Conservation (phyloP, 2,113 vertebrate species). For the Plecotus auritus region DNA sequence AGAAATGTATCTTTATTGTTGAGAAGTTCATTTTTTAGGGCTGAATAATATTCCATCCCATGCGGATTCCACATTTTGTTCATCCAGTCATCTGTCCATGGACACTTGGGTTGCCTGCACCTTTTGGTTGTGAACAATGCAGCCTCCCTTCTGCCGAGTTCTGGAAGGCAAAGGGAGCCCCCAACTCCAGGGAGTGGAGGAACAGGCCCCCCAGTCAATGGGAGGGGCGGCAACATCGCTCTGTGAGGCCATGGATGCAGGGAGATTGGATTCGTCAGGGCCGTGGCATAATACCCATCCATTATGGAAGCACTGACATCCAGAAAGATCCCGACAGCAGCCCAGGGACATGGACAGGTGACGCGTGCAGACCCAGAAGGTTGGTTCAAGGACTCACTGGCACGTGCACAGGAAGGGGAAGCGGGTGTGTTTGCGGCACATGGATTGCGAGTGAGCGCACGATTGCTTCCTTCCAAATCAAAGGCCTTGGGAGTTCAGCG, state of each 20-base stretch:
- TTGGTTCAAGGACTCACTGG: not conserved
- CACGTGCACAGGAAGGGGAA: not conserved
- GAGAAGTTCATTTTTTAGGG: not conserved
- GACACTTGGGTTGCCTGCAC: not conserved
- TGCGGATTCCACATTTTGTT: accelerated
- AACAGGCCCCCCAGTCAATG: accelerated
- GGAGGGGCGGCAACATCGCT: accelerated
- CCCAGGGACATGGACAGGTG: not conserved
- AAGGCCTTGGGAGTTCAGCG: not conserved
- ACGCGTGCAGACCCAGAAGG: not conserved
- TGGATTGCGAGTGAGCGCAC: not conserved
- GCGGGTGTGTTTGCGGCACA: accelerated
- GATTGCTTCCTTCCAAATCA: not conserved
- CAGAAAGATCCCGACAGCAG: not conserved
- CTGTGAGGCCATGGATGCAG: not conserved
- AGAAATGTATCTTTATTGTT: no score
- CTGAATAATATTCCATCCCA: not conserved
- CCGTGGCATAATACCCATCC: not conserved
- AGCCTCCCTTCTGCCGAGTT: not conserved
- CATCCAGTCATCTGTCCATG: no score
- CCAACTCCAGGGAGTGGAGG: not conserved
- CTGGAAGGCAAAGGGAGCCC: not conserved
- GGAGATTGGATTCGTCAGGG: not conserved
- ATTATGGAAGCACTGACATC: accelerated
- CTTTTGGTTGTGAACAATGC: not conserved